Conservation (phyloP, 2,888 invertebrate species). For the Azorinus chamasolen region DNA sequence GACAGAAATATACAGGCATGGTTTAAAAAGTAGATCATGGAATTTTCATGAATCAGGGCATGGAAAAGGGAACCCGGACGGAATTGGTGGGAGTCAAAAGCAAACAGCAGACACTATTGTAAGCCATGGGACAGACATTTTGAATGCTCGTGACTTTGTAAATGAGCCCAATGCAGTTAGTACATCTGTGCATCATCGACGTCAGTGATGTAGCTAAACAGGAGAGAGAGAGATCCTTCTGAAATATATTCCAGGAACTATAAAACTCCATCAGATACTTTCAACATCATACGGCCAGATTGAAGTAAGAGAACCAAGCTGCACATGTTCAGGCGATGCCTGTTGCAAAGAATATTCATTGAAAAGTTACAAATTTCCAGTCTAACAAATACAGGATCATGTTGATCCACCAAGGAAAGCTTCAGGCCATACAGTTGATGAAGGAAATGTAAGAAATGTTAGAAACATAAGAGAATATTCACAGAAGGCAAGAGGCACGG, state of each 20-base stretch:
- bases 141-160: slow-evolving; percentile 4
- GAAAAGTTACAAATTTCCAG: too few relatives aligned
- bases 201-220: slow-evolving; percentile 1
- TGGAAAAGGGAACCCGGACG: slow-evolving; percentile 83
- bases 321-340: slow-evolving; percentile 18
- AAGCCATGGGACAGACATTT: slow-evolving; percentile 49
- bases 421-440: too few relatives aligned
- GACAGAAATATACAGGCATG: slow-evolving; percentile 26
- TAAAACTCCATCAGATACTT: slow-evolving; percentile 49
- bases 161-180: neutral
- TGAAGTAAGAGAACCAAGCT: slow-evolving; percentile 53
- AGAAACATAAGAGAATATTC: neutral
- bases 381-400: too few relatives aligned
- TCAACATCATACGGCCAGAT: slow-evolving; percentile 21
- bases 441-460: slow-evolving; percentile 19
- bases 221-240: neutral
- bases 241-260: slow-evolving; percentile 6
- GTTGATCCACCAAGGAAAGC: too few relatives aligned
- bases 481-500: too few relatives aligned
- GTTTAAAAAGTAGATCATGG: slow-evolving; percentile 70
- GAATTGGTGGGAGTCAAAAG: slow-evolving; percentile 80
- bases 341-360: too few relatives aligned
- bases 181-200: neutral
- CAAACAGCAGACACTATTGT: slow-evolving; percentile 69
- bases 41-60: slow-evolving; percentile 83